Evolutionary conservation across 2,113 vertebrate genomes (phyloP), one percentile per base, ranked within the genome.

Genomic region (Uria aalge): DNA sequence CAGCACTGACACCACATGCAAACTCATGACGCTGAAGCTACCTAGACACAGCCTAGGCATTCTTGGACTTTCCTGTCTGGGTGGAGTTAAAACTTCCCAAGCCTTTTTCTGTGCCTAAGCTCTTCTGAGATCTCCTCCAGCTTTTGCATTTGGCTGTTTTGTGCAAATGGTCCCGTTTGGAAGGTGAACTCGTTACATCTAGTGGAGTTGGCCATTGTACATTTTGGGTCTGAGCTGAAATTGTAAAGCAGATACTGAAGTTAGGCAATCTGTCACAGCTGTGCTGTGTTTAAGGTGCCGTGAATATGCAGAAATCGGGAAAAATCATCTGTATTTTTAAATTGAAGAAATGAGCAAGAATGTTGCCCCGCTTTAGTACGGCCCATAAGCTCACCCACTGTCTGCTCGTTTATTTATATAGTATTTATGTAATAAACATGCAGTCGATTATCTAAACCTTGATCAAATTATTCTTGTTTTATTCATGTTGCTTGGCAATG

Each of bases 371-470:
- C 40, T 94, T 89, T 52, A 77, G 56, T 40, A 5, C 0, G 11
- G 50, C 69, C 74, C 52, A 36, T 59, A 71, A 72, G 45, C 71
- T 94, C 1, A 8, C 67, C 43, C 1, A 3, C 53, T 68, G 26
- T 88, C 85, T 92, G 63, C 63, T 93, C 24, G 6, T 75, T 94
- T 90, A 80, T 83, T 94, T 94, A 40, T 88, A 29, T 52, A 69
- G 57, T 67, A 57, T n/a, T 90, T 93, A 77, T 77, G 38, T 94
- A 94, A 94, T 86, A 69, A 96, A 69, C 32, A 41, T 72, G 36
- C 72, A 64, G 71, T 80, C 93, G 71, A 82, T 97, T 91, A 94
- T 72, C 88, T 94, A 66, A 75, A 63, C 83, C 81, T 88, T 92
- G 85, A 90, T 83, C 40, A 76, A 85, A 90, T 95, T 92, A 90